Evolutionary conservation across 2,888 invertebrate genomes (phyloP).

Genomic region (Epirrhoe alternata): DNA sequence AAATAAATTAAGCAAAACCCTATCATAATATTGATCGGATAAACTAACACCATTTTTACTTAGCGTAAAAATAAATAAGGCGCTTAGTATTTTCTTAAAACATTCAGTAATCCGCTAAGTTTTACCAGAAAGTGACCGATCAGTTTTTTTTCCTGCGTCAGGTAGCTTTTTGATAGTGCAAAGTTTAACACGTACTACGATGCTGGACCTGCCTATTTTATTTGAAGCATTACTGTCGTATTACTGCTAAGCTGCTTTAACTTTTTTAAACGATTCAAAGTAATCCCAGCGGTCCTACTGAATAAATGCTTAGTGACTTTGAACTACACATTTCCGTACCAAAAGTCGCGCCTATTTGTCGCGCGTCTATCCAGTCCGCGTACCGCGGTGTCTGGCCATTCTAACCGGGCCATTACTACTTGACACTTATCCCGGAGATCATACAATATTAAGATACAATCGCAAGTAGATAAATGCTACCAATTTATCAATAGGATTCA

Average conservation of each 20-base stretch:
- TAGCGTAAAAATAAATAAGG: background rate
- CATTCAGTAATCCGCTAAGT: background rate
- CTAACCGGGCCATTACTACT: constrained; percentile 69
- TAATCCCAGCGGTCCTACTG: no score
- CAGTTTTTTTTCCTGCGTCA: background rate
- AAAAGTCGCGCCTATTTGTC: constrained; percentile 3
- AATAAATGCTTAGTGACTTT: no score
- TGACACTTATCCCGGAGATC: constrained; percentile 77
- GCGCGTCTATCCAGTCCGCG: constrained; percentile 46
- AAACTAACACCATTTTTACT: background rate
- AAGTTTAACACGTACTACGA: no score
- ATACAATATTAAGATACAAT: constrained; percentile 84
- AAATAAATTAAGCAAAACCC: background rate
- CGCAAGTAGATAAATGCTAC: constrained; percentile 76
- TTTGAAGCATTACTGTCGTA: no score
- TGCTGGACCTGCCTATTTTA: no score
- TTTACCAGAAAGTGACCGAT: background rate
- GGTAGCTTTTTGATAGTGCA: background rate
- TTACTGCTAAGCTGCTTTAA: no score
- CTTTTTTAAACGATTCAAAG: no score
- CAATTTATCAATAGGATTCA: constrained; percentile 74
- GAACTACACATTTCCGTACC: background rate
- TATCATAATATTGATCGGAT: constrained; percentile 4
- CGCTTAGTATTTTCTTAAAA: background rate
- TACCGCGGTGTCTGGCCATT: constrained; percentile 51